Conservation (phyloP, 2,113 vertebrate species). For the Ondatra zibethicus region DNA sequence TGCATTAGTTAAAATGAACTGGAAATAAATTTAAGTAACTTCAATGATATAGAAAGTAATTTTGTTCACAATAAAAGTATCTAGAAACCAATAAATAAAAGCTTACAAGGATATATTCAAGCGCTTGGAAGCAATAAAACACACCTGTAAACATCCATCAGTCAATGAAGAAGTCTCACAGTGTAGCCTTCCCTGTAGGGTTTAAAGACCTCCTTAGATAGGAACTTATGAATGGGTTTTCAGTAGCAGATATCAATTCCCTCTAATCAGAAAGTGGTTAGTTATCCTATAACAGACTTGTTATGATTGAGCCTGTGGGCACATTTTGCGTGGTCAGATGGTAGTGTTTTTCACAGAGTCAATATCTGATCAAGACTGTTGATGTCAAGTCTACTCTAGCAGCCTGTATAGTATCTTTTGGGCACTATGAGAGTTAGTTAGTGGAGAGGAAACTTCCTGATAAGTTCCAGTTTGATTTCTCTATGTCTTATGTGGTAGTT, state of each 20-base stretch:
- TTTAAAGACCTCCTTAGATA: background rate
- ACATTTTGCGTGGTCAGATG: background rate
- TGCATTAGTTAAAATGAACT: background rate
- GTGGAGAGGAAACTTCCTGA: background rate
- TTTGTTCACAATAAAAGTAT: background rate
- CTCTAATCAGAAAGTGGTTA: background rate
- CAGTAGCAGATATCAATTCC: background rate
- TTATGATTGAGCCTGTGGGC: background rate
- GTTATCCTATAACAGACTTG: background rate
- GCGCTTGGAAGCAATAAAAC: background rate
- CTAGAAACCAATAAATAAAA: background rate
- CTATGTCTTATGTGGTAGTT: background rate
- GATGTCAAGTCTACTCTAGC: background rate
- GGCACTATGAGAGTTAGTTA: background rate
- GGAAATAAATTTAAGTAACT: background rate
- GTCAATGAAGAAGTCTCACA: background rate
- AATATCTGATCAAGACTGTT: background rate
- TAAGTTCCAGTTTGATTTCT: background rate
- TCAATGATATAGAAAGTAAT: background rate
- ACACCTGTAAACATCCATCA: background rate
- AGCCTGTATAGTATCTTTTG: background rate
- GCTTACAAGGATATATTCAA: background rate
- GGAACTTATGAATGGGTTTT: background rate
- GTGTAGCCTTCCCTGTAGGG: background rate
- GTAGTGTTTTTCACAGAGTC: background rate